Conservation (phyloP, 1,140 invertebrate genomes). For the Teleopsis dalmanni region DNA sequence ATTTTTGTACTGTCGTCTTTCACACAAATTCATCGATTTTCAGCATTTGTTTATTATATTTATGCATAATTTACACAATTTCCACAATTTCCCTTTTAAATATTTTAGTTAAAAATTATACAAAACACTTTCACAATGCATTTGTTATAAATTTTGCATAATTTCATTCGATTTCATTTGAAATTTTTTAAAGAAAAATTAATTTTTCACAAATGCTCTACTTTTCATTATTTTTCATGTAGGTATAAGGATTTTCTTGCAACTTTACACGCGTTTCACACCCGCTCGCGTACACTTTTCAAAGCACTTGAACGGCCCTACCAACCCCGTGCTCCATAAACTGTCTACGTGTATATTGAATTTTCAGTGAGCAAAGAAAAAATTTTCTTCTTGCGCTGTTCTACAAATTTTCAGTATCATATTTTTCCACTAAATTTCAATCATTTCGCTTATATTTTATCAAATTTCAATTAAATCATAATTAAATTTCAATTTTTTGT, state of each 20-base stretch:
- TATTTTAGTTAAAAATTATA: no score
- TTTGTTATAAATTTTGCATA: no score
- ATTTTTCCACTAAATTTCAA: background rate
- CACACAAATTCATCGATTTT: no score
- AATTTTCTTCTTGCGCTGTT: constrained; percentile 1
- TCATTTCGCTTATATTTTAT: background rate
- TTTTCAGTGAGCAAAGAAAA: constrained; percentile 13
- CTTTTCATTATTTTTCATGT: constrained; percentile 14
- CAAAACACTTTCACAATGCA: no score
- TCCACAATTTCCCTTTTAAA: no score
- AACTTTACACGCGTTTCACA: constrained; percentile 8
- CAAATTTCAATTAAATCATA: background rate
- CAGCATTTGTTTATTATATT: background rate
- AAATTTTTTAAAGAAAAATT: constrained; percentile 2
- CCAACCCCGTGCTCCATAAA: constrained; percentile 11
- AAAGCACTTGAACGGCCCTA: constrained; percentile 4
- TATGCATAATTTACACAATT: background rate
- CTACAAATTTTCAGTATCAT: background rate
- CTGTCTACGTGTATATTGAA: constrained; percentile 16
- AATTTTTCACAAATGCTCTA: constrained; percentile 15
- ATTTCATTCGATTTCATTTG: background rate
- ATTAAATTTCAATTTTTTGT: constrained; percentile 7
- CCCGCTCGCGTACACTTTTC: constrained; percentile 7
- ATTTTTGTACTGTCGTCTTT: no score
- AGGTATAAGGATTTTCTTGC: constrained; percentile 16